Evolutionary conservation across 2,888 invertebrate species (phyloP).

Genomic region (Steinernema scapterisci): DNA sequence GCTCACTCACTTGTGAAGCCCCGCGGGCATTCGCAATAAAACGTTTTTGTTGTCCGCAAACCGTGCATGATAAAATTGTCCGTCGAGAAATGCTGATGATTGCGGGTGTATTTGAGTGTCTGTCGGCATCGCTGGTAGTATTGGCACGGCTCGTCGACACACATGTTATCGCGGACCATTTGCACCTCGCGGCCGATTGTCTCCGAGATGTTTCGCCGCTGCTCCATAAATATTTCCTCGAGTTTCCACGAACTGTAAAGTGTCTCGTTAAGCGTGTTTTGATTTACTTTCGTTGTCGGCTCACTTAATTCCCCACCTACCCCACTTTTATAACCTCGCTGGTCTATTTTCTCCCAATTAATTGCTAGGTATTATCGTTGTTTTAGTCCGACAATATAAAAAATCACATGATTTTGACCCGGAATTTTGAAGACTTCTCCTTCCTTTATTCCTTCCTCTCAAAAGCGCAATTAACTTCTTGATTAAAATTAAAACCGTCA

Average conservation of each 20-base stretch:
- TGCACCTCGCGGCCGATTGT: slow-evolving; percentile 49
- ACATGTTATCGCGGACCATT: slow-evolving; percentile 55
- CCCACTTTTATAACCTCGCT: no score
- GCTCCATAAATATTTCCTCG: slow-evolving; percentile 49
- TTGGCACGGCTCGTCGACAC: slow-evolving; percentile 63
- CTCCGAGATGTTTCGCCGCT: slow-evolving; percentile 45
- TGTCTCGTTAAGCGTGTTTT: slow-evolving; percentile 28
- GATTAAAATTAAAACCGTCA: neutral
- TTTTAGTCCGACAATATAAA: no score
- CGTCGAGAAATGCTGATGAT: slow-evolving; percentile 53
- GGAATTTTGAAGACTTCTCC: no score
- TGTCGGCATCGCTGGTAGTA: slow-evolving; percentile 62
- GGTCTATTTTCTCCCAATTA: no score
- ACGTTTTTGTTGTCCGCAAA: slow-evolving; percentile 58
- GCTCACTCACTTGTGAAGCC: slow-evolving; percentile 61
- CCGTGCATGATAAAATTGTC: slow-evolving; percentile 63
- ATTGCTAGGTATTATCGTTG: no score
- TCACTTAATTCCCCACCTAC: neutral
- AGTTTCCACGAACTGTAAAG: slow-evolving; percentile 53
- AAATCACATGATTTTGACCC: no score
- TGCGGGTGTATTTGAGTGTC: slow-evolving; percentile 56
- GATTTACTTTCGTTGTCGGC: neutral
- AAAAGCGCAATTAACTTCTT: neutral
- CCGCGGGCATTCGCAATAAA: slow-evolving; percentile 63
- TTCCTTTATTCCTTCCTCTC: no score